Conservation (phyloP, 2,113 vertebrate species). For the Pelodiscus sinensis region DNA sequence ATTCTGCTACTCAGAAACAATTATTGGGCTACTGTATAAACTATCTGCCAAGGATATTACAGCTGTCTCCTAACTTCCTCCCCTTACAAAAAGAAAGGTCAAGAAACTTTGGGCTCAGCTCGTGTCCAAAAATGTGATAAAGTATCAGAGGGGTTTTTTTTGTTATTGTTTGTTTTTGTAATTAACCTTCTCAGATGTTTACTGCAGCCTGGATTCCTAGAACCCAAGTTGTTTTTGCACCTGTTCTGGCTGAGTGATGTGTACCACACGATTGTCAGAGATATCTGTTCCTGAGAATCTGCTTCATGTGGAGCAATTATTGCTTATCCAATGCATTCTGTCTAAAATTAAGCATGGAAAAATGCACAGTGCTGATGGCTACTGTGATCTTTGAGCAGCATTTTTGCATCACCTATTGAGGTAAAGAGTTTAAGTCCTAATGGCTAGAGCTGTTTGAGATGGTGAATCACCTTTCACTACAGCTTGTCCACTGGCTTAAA, state of each 20-base stretch:
- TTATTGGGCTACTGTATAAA: conserved; percentile 39
- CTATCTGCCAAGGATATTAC: conserved; percentile 54
- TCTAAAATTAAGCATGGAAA: accelerated
- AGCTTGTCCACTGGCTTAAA: background rate
- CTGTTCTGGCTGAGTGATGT: conserved; percentile 26
- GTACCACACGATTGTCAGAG: background rate
- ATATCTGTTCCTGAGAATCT: background rate
- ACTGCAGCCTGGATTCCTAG: conserved; percentile 35
- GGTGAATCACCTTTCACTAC: background rate
- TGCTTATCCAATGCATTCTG: background rate
- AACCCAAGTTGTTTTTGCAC: conserved; percentile 54
- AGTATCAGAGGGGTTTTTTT: conserved; percentile 29
- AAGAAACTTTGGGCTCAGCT: conserved; percentile 36
- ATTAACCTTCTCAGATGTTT: conserved; percentile 23
- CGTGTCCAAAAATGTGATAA: conserved; percentile 48
- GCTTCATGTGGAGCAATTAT: background rate
- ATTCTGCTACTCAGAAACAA: background rate
- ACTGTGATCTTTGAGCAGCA: background rate
- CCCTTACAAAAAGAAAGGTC: conserved; percentile 29
- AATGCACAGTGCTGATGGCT: background rate
- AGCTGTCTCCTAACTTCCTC: conserved; percentile 23
- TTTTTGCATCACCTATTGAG: background rate
- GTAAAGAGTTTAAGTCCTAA: background rate
- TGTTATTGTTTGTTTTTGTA: conserved; percentile 37
- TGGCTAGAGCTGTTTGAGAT: background rate